Base-by-base conservation (phyloP, 92 coral and sea anemone genomes). In the Zoanthus sansibaricus region DNA sequence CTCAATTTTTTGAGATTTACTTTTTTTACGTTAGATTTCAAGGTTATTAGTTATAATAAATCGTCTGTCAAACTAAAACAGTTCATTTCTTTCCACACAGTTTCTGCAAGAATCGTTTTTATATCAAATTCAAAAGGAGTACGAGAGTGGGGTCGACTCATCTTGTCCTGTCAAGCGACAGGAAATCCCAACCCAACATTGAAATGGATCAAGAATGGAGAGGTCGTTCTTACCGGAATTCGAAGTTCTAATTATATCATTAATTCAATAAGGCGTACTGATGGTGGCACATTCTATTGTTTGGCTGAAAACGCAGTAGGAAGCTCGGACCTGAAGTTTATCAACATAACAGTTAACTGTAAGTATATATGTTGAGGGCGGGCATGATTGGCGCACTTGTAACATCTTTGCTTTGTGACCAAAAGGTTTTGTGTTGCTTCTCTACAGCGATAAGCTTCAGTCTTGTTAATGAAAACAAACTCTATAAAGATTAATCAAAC, bases 191-290 rank as follows among this genome's bases (percentile, higher is more conserved):
- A 11, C 13, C 84, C 84, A 20, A 11, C 31, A 3, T 7, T 79
- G 37, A 79, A 79, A 73, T 79, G 84, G 84, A 20, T 79, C 72
- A 79, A 79, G 44, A 52, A 62, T 9, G 55, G 84, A n/a, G 5
- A 15, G 7, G 54, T 78, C 9, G 48, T 79, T 79, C 10, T 8
- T 11, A 79, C 31, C 3, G 58, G 58, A 25, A 25, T 25, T 25
- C 25, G 25, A 0, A 33, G n/a, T 32, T n/a, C 11, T 18, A 11
- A 49, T 11, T 31, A 59, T 17, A 37, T 17, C 10, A 79, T 79
- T 61, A 2, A 0, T 13, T 14, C 33, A 37, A 20, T 66, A 1
- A 61, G 25, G 30, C 84, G 73, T 7, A 42, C 17, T 42, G 58
- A 37, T 25, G 42, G 0, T 14, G 73, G 84, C 17, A 79, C 70